phyloP scores from a whole-genome alignment of 1,140 invertebrate species.

The Zaprionus vittiger region DNA sequence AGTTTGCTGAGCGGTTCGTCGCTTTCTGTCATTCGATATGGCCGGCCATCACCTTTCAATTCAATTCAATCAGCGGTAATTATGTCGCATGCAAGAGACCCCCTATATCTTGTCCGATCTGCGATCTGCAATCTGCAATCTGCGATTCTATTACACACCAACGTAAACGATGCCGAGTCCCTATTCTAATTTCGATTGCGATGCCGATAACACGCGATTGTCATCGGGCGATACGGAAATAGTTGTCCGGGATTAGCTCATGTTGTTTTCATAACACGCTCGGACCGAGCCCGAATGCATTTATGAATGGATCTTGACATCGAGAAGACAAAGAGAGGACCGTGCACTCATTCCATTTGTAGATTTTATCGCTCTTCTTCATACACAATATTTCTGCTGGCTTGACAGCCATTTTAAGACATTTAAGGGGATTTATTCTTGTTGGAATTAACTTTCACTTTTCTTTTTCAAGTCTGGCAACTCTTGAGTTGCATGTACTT shows the following conservation, averaged over 20 bases:
- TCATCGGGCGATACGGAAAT: conserved; percentile 24
- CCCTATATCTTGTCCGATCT: conserved; percentile 39
- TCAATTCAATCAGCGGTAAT: conserved; percentile 76
- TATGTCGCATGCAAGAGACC: conserved; percentile 63
- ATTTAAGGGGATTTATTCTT: background rate
- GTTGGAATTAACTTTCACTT: background rate
- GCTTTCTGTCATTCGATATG: conserved; percentile 66
- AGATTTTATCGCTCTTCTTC: conserved; percentile 4
- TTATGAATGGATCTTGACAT: conserved; percentile 23
- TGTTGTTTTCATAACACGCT: conserved; percentile 43
- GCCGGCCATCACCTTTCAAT: conserved; percentile 56
- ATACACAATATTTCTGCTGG: background rate
- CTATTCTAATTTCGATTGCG: conserved; percentile 20
- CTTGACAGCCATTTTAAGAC: background rate
- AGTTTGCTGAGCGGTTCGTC: conserved; percentile 18
- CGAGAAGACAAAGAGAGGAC: background rate
- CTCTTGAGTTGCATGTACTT: no score
- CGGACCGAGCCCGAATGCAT: background rate
- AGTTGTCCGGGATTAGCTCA: conserved; percentile 21
- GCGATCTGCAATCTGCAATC: background rate
- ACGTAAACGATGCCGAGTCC: conserved; percentile 18
- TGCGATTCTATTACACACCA: conserved; percentile 27
- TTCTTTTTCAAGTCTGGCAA: no score
- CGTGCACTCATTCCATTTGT: background rate
- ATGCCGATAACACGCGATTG: conserved; percentile 28